These are phyloP conservation scores for Turritopsis rubra DNA, from an alignment of 30 jellyfish, hydroid and myxozoan genomes.

Conservation along the genomic window DNA sequence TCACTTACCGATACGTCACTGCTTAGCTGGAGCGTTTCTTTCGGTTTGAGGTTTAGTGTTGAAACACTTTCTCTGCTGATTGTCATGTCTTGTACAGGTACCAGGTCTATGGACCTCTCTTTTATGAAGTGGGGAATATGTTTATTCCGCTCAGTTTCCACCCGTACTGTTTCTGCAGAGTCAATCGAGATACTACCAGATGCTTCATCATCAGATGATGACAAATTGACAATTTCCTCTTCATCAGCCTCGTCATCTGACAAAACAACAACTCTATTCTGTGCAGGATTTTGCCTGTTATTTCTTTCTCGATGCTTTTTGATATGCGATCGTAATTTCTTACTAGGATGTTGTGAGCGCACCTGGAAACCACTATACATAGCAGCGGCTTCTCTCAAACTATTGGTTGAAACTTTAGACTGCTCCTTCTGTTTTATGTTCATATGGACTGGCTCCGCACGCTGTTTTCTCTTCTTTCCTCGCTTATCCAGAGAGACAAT, in stretches of 20 bases:
- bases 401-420: not conserved
- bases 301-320: not conserved
- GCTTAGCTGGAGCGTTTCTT: not conserved
- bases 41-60: no score
- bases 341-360: not conserved
- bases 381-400: not conserved
- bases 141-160: not conserved
- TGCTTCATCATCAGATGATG: not conserved
- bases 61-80: not conserved
- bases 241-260: not conserved
- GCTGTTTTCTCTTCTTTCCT: conserved; percentile 1
- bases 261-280: not conserved
- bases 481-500: not conserved
- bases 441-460: not conserved
- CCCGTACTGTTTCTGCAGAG: no score
- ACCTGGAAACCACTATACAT: not conserved
- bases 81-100: not conserved
- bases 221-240: not conserved
- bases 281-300: not conserved
- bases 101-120: not conserved
- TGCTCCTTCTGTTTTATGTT: not conserved
- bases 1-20: not conserved
- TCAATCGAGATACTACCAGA: no score
- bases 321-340: not conserved
- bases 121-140: not conserved